phyloP scores from a whole-genome alignment of 1,140 invertebrate species.

The Oppia nitens region DNA sequence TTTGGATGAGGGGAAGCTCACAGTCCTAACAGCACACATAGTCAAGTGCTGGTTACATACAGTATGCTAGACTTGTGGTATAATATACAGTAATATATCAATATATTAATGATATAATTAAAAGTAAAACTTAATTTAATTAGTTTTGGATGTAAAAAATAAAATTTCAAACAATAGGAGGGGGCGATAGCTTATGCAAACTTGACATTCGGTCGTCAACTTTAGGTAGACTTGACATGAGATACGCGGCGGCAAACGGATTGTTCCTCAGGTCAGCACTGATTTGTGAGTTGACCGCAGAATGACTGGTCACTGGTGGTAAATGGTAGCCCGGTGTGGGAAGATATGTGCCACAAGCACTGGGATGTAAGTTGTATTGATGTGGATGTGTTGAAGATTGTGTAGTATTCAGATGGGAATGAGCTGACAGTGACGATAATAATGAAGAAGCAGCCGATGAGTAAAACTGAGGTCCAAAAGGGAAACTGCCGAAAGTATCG shows the following conservation, averaged over 20 bases:
- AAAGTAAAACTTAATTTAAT: neutral
- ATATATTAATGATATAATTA: no score
- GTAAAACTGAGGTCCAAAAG: neutral
- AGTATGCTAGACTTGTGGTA: no score
- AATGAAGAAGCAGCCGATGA: neutral
- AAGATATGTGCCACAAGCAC: neutral
- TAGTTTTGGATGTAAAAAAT: neutral
- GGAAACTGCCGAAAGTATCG: neutral
- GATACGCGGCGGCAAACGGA: conserved; percentile 6
- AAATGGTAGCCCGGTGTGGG: no score
- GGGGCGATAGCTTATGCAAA: conserved; percentile 7
- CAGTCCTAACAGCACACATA: no score
- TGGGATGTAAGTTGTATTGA: neutral
- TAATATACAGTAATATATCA: no score
- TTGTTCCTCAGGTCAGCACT: conserved; percentile 5
- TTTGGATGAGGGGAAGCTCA: no score
- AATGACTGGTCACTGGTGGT: neutral
- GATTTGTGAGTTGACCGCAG: neutral
- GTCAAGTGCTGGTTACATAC: no score
- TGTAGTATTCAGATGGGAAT: neutral
- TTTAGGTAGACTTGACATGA: conserved; percentile 12
- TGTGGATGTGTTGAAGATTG: neutral
- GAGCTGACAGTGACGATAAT: neutral
- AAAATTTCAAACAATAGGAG: conserved; percentile 6
- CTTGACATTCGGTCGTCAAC: neutral